Conservation (phyloP, 2,797 vertebrate species). For the Phrynocephalus vlangalii region DNA sequence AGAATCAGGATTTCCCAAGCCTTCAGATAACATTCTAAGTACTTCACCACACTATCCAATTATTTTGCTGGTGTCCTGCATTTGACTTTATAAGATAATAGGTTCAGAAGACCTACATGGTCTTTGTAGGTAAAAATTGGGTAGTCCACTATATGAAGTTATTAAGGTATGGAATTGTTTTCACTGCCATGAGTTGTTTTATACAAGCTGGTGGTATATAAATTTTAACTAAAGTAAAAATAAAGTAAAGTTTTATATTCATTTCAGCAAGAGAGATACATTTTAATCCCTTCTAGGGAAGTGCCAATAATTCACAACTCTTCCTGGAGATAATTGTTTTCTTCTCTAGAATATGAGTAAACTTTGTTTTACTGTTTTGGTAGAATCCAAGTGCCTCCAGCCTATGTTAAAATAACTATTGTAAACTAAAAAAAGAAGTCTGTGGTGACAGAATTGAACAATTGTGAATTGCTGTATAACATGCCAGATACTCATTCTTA, state of each 20-base stretch:
- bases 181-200: too few species aligned
- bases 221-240: too few species aligned
- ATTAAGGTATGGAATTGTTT: background rate
- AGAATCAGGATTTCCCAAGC: too few species aligned
- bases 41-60: too few species aligned
- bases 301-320: background rate
- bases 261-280: background rate
- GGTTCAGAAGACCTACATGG: background rate
- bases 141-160: background rate
- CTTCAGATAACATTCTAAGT: too few species aligned
- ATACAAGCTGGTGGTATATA: too few species aligned
- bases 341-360: background rate
- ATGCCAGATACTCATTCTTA: constrained; percentile 37
- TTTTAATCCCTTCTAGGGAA: background rate
- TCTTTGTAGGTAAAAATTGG: background rate
- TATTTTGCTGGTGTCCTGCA: background rate
- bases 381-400: background rate
- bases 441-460: constrained; percentile 28
- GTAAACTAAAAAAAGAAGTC: constrained; percentile 31
- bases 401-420: background rate
- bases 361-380: background rate
- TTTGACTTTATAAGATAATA: background rate
- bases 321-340: background rate
- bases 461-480: constrained; percentile 39
- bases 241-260: too few species aligned